These are phyloP conservation scores for Aphidius gifuensis DNA, from an alignment of 1,140 invertebrate species.

Conservation along the genomic window DNA sequence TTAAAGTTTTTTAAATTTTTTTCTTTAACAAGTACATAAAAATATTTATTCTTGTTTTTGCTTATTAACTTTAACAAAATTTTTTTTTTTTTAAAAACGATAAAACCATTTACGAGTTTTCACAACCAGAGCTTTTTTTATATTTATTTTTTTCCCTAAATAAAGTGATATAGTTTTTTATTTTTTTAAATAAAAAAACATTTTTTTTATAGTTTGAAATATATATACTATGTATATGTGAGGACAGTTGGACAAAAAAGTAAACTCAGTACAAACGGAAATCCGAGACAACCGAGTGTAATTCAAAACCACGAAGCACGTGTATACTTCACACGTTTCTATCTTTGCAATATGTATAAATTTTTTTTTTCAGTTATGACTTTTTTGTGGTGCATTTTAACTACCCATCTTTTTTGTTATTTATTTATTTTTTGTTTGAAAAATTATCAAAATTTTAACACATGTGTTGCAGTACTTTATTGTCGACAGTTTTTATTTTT, in stretches of 20 bases:
- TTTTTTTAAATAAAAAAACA: not conserved
- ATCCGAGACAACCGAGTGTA: constrained; percentile 10
- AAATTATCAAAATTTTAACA: too few relatives aligned
- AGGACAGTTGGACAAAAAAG: not conserved
- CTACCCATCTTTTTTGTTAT: too few relatives aligned
- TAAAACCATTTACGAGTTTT: too few relatives aligned
- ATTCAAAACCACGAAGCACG: constrained; percentile 15
- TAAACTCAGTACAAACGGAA: not conserved
- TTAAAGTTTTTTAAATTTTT: too few relatives aligned
- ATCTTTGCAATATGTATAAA: not conserved
- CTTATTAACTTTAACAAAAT: too few relatives aligned
- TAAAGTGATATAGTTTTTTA: not conserved
- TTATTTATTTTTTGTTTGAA: too few relatives aligned
- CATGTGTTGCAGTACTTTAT: too few relatives aligned
- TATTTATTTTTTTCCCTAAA: not conserved
- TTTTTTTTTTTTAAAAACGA: too few relatives aligned
- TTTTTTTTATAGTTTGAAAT: constrained; percentile 1
- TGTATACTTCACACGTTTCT: constrained; percentile 11
- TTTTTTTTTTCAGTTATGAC: not conserved
- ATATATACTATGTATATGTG: not conserved
- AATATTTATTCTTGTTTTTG: too few relatives aligned
- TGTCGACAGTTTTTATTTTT: too few relatives aligned
- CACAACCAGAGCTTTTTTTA: not conserved
- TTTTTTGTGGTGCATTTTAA: not conserved
- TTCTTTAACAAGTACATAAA: too few relatives aligned